Conservation (phyloP, 1,140 invertebrate genomes). For the Leucophenga varia region DNA sequence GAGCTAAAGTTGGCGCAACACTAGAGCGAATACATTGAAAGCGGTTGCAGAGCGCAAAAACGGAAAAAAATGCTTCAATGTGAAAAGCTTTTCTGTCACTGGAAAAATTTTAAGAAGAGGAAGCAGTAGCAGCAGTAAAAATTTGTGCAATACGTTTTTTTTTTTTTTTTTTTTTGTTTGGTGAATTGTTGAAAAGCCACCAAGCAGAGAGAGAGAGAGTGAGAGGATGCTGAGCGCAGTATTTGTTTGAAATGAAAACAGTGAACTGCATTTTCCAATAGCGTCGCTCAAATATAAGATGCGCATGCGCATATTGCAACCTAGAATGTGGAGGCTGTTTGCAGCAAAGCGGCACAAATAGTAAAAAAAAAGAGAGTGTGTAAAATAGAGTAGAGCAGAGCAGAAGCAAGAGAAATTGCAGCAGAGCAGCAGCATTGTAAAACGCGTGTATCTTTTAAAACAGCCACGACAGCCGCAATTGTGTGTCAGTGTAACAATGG, state of each 20-base stretch:
- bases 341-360: conserved; percentile 31
- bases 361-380: background rate
- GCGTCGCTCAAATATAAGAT: conserved; percentile 20
- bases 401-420: too few relatives aligned
- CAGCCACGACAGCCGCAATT: conserved; percentile 21
- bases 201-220: too few relatives aligned
- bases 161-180: too few relatives aligned
- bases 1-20: conserved; percentile 50
- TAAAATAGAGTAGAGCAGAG: too few relatives aligned
- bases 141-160: too few relatives aligned
- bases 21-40: conserved; percentile 46
- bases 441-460: too few relatives aligned
- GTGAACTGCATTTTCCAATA: conserved; percentile 10
- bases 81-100: too few relatives aligned
- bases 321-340: too few relatives aligned
- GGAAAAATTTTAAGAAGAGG: too few relatives aligned
- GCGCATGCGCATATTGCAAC: conserved; percentile 52
- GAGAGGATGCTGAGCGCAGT: conserved; percentile 12
- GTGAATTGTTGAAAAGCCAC: too few relatives aligned
- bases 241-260: conserved; percentile 29
- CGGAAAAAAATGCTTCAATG: conserved; percentile 3
- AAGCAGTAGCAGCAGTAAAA: too few relatives aligned
- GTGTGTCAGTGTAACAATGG: conserved; percentile 51
- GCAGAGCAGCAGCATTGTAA: too few relatives aligned
- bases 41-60: conserved; percentile 44